Conservation (phyloP, 2,888 invertebrate genomes). For the Microdon myrmicae region DNA sequence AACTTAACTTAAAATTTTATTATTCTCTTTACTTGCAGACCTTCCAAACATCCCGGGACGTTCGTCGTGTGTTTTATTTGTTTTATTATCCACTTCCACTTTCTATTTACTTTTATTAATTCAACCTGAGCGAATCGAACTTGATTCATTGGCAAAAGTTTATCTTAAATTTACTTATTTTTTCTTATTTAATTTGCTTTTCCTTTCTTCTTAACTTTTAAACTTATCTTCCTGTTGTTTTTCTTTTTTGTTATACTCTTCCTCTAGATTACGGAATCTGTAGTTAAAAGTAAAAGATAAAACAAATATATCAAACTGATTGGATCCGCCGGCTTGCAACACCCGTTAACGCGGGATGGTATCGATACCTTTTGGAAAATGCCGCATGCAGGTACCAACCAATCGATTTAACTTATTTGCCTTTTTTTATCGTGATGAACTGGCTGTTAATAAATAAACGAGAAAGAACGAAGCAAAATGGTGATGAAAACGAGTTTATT, state of each 20-base stretch:
- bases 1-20: too few species aligned
- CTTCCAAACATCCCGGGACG: too few species aligned
- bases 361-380: conserved; percentile 85
- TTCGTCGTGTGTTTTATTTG: too few species aligned
- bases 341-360: conserved; percentile 64
- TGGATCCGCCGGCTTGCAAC: conserved; percentile 62
- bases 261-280: conserved; percentile 6
- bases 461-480: conserved; percentile 28
- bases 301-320: conserved; percentile 56
- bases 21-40: too few species aligned
- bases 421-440: neutral
- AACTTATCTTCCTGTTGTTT: neutral
- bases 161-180: neutral
- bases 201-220: conserved; percentile 1
- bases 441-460: neutral
- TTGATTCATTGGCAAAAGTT: too few species aligned
- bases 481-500: conserved; percentile 1
- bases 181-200: conserved; percentile 3
- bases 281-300: conserved; percentile 29
- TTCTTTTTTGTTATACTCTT: conserved; percentile 2
- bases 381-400: conserved; percentile 82
- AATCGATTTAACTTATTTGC: conserved; percentile 4
- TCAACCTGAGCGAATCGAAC: too few species aligned
- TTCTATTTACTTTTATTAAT: too few species aligned
- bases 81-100: too few species aligned